Percentiles rank a stretch among this genome's conserved stretches.
phyloP scores from a whole-genome alignment of 1,140 invertebrate genomes.

The Cecropterus lyciades region DNA sequence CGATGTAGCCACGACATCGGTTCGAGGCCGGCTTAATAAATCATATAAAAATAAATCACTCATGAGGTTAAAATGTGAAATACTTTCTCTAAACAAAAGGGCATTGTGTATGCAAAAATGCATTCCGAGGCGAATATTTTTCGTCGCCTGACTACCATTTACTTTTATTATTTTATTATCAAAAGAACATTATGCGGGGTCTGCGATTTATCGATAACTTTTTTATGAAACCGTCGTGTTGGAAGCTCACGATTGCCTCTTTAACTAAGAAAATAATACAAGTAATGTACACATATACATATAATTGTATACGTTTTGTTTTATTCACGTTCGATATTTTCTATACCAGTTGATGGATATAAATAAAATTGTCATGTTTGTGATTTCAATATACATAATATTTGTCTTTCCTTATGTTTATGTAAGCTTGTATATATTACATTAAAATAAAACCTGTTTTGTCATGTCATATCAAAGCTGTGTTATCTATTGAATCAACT shows the following conservation, averaged over 20 bases:
- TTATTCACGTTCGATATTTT: neutral
- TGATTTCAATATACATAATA: too few species aligned
- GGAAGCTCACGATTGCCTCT: slow-evolving; percentile 73
- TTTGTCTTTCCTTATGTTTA: too few species aligned
- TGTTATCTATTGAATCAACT: neutral
- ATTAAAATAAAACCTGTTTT: too few species aligned
- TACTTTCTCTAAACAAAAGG: slow-evolving; percentile 83
- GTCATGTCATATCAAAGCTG: too few species aligned
- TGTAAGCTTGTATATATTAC: too few species aligned
- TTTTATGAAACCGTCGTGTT: slow-evolving; percentile 71
- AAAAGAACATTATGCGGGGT: slow-evolving; percentile 53
- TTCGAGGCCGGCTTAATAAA: slow-evolving; percentile 64
- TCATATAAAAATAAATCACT: slow-evolving; percentile 82
- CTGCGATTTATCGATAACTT: slow-evolving; percentile 73
- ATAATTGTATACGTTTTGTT: too few species aligned
- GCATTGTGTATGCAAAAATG: slow-evolving; percentile 81
- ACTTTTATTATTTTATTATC: slow-evolving; percentile 65
- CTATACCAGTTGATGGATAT: neutral
- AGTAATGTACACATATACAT: slow-evolving; percentile 3
- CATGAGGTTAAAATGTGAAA: slow-evolving; percentile 77
- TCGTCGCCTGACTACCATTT: slow-evolving; percentile 70
- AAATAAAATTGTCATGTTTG: too few species aligned
- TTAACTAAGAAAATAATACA: slow-evolving; percentile 57
- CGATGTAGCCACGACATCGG: slow-evolving; percentile 54
- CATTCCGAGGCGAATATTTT: slow-evolving; percentile 77